Evolutionary conservation across 2,113 vertebrate genomes (phyloP).

Genomic region (Anseranas semipalmata): DNA sequence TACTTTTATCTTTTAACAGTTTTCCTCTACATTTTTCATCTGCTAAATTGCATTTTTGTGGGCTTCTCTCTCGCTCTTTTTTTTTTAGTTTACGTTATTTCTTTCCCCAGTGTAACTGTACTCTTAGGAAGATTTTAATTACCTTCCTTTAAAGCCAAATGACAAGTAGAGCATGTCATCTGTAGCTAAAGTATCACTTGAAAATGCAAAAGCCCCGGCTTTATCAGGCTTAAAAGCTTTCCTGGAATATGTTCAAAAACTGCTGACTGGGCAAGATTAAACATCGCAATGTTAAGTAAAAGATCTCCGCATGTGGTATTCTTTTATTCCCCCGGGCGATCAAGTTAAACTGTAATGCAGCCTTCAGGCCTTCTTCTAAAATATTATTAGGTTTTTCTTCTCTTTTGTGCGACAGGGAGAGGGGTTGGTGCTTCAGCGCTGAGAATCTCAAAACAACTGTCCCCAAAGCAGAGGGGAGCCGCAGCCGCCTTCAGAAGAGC

Average conservation of each 20-base stretch:
- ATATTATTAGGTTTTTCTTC: background rate
- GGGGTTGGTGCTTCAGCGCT: background rate
- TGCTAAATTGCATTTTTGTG: conserved; percentile 50
- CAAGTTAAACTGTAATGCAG: conserved; percentile 39
- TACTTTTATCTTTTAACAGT: conserved; percentile 36
- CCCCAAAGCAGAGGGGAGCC: background rate
- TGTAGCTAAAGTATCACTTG: conserved; percentile 67
- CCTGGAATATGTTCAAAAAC: conserved; percentile 88
- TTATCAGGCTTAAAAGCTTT: conserved; percentile 91
- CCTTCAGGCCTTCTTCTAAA: background rate
- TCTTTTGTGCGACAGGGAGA: background rate
- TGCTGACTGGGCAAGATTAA: conserved; percentile 88
- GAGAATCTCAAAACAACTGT: background rate
- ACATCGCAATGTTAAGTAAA: conserved; percentile 74
- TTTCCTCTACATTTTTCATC: conserved; percentile 5
- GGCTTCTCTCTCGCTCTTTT: background rate
- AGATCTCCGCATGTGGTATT: conserved; percentile 79
- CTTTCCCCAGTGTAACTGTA: conserved; percentile 6
- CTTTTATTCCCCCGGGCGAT: conserved; percentile 50
- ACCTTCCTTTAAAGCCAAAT: conserved; percentile 48
- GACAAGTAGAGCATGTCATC: conserved; percentile 73
- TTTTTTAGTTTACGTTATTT: background rate
- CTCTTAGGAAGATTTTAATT: conserved; percentile 74
- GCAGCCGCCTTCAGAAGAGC: background rate
- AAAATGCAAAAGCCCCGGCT: conserved; percentile 75